Base-by-base conservation (phyloP, 2,113 vertebrate genomes). In the Istiophorus platypterus region DNA sequence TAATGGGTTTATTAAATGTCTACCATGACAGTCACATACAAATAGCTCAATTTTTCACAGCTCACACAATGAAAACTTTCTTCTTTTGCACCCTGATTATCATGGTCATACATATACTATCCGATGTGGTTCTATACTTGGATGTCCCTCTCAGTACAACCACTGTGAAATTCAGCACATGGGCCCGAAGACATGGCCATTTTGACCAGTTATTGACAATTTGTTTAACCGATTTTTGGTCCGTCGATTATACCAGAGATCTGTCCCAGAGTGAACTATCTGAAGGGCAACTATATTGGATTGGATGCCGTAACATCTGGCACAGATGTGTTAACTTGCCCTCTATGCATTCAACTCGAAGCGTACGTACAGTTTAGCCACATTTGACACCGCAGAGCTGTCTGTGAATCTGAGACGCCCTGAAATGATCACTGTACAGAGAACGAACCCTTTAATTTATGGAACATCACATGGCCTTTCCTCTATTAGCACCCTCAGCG, bases 1-100 rank as follows among this genome's bases (percentile, higher is more conserved):
- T 75, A 89, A 86, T 37, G 37, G 58, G 26, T 70, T 82, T 76
- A 76, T 78, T 88, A 78, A 78, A 88, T 85, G 74, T 72, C 73
- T 77, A 80, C 49, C 14, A 63, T 77, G 66, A 74, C 61, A 54
- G 52, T 62, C 78, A 74, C 61, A 75, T 67, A 54, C 49, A 39
- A 84, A 67, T 39, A 56, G 56, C 42, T 72, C 62, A 72, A 27
- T 84, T 61, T n/a, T 81, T 58, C n/a, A 31, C 18, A 26, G 37
- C 29, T 74, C 12, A n/a, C 27, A 58, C 31, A 82, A 80, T 57
- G 61, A 76, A 73, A 77, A 15, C 39, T 51, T 59, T 37, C 37
- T 45, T 78, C 37, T 58, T 31, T 15, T 26, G 4, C 5, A 9
- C 9, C 37, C 2, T 39, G 2, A 9, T 47, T 47, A 26, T 68